Evolutionary conservation across 2,797 vertebrate species (phyloP).

Genomic region (Ceyx erithaca): DNA sequence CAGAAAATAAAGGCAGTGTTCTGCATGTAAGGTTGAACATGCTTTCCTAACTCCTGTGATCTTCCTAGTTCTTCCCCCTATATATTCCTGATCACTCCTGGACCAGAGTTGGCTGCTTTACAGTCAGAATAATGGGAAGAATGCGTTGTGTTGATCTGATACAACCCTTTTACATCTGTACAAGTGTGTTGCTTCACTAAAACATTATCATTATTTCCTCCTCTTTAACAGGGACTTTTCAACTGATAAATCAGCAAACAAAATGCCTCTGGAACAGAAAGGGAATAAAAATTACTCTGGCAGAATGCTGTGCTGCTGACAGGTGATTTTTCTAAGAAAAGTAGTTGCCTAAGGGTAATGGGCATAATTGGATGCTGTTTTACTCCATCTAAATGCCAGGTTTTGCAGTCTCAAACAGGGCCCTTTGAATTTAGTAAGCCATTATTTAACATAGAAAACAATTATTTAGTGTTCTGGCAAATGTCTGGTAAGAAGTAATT

Average conservation of each 20-base stretch:
- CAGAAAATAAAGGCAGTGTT: not conserved
- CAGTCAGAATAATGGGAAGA: not conserved
- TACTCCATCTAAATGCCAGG: conserved; percentile 1
- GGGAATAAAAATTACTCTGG: conserved; percentile 33
- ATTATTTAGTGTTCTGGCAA: conserved; percentile 63
- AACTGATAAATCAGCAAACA: not conserved
- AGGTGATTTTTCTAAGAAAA: conserved; percentile 65
- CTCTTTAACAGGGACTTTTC: conserved; percentile 27
- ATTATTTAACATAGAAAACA: conserved; percentile 68
- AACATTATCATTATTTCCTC: not conserved
- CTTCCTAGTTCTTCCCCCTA: not conserved
- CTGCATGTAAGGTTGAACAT: not conserved
- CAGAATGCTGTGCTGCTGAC: conserved; percentile 33
- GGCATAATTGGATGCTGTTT: conserved; percentile 35
- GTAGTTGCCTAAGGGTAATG: conserved; percentile 38
- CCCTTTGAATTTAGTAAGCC: conserved; percentile 38
- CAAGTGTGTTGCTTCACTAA: not conserved
- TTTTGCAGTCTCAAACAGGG: conserved; percentile 20
- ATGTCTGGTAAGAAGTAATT: conserved; percentile 60
- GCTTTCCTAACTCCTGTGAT: not conserved
- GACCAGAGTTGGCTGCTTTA: not conserved
- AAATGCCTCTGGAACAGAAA: not conserved
- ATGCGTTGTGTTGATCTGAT: not conserved
- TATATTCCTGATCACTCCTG: not conserved
- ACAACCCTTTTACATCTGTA: not conserved